Percentiles rank a stretch among this genome's conserved stretches.
Conservation (phyloP, 2,797 vertebrate species). For the Typhlichthys subterraneus region DNA sequence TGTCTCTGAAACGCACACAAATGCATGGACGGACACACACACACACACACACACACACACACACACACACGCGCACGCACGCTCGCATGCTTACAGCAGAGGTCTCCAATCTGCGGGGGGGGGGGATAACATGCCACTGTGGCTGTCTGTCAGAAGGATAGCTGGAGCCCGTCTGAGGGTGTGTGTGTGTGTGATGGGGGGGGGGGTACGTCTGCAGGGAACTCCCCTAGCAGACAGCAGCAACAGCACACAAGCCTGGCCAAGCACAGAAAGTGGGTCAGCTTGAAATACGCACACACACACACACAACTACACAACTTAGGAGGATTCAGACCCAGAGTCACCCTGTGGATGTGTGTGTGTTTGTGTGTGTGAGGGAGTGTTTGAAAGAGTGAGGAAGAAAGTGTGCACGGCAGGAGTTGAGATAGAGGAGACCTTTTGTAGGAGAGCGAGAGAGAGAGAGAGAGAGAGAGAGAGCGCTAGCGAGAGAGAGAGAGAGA, state of each 20-base stretch:
- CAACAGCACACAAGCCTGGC: constrained; percentile 69
- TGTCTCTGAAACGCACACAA: constrained; percentile 30
- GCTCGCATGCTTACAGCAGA: constrained; percentile 34
- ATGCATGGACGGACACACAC: constrained; percentile 12
- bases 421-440: constrained; percentile 37
- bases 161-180: constrained; percentile 62
- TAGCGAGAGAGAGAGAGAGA: too few relatives aligned
- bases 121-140: constrained; percentile 73
- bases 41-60: constrained; percentile 10
- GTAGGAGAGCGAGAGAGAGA: constrained; percentile 8
- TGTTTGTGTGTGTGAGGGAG: not conserved
- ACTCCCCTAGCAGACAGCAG: constrained; percentile 60
- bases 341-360: constrained; percentile 54
- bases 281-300: constrained; percentile 49
- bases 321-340: constrained; percentile 62
- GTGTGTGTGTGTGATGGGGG: constrained; percentile 36
- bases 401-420: constrained; percentile 19
- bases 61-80: constrained; percentile 1
- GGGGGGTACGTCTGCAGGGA: constrained; percentile 71
- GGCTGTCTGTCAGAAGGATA: constrained; percentile 76
- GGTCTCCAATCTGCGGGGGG: constrained; percentile 64
- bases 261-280: constrained; percentile 83
- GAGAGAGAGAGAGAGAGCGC: constrained; percentile 31
- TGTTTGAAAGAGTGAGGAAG: not conserved
- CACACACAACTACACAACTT: constrained; percentile 33